A percentile compares a stretch with the other conserved stretches of the same genome.
phyloP scores from a whole-genome alignment of 2,797 vertebrate genomes.

The Enteromius afrohamiltoni region DNA sequence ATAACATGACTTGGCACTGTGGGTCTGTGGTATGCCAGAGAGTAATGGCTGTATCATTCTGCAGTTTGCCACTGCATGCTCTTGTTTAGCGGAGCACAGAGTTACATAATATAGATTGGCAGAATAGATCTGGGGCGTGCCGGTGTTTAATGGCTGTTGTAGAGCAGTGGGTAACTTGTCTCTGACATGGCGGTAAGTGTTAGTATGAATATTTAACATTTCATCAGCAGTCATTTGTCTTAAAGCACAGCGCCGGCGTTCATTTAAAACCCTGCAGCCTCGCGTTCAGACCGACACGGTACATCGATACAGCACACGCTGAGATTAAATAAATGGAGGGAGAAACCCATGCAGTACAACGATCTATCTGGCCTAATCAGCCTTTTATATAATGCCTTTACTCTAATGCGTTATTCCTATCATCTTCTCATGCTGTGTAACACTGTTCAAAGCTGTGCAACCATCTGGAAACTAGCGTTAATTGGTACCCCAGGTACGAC shows the following conservation, averaged over 20 bases:
- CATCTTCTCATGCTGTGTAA: conserved; percentile 43
- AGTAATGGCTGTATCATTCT: conserved; percentile 29
- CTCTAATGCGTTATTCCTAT: conserved; percentile 26
- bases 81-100: conserved; percentile 18
- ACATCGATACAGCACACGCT: conserved; percentile 40
- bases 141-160: conserved; percentile 48
- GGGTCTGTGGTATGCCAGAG: conserved; percentile 24
- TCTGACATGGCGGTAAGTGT: conserved; percentile 42
- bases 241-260: conserved; percentile 41
- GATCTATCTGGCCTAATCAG: conserved; percentile 47
- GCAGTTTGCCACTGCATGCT: conserved; percentile 23
- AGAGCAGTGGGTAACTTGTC: conserved; percentile 35
- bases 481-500: conserved; percentile 22
- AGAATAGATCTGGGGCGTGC: conserved; percentile 10
- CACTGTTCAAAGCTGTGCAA: conserved; percentile 42
- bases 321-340: conserved; percentile 31
- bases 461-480: conserved; percentile 45
- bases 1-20: conserved; percentile 37
- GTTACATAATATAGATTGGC: conserved; percentile 27
- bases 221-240: conserved; percentile 48
- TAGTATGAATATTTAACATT: conserved; percentile 58
- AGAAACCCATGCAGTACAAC: conserved; percentile 26
- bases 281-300: conserved; percentile 12
- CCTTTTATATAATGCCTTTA: conserved; percentile 35
- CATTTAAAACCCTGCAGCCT: conserved; percentile 35